These are phyloP conservation scores for Scolanthus callimorphus DNA, from an alignment of 92 coral and sea anemone genomes.

Conservation along the genomic window DNA sequence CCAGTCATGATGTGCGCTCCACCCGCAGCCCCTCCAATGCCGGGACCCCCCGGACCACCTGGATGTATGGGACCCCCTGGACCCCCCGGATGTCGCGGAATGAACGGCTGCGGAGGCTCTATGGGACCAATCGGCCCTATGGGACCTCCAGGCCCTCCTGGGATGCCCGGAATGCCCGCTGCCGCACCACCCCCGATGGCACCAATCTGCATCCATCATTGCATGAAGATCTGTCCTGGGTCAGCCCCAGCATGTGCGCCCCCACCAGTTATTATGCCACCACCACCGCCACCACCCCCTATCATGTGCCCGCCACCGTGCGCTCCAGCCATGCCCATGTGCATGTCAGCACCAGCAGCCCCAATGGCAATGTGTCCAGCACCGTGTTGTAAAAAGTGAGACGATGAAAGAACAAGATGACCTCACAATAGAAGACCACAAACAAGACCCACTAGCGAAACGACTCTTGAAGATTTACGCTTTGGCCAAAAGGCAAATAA, in stretches of 20 bases:
- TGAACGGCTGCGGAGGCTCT: conserved; percentile 82
- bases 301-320: conserved; percentile 24
- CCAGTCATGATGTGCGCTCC: conserved; percentile 19
- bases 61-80: conserved; percentile 85
- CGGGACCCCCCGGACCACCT: conserved; percentile 57
- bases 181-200: conserved; percentile 89
- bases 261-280: conserved; percentile 28
- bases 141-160: conserved; percentile 95
- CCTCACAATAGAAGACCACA: too few species aligned
- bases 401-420: too few species aligned
- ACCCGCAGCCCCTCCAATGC: conserved; percentile 52
- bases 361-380: conserved; percentile 1
- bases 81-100: conserved; percentile 90
- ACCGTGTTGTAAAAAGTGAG: too few species aligned
- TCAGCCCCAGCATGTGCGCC: conserved; percentile 63
- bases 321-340: conserved; percentile 61
- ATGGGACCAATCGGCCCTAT: conserved; percentile 78
- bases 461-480: too few species aligned
- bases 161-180: conserved; percentile 90
- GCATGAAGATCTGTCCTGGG: conserved; percentile 92
- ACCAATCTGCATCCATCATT: conserved; percentile 92
- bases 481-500: too few species aligned
- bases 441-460: too few species aligned
- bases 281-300: conserved; percentile 68
- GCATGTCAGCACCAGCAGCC: conserved; percentile 5